These are phyloP conservation scores for Acomys russatus DNA, from an alignment of 2,797 vertebrate species.

Conservation along the genomic window DNA sequence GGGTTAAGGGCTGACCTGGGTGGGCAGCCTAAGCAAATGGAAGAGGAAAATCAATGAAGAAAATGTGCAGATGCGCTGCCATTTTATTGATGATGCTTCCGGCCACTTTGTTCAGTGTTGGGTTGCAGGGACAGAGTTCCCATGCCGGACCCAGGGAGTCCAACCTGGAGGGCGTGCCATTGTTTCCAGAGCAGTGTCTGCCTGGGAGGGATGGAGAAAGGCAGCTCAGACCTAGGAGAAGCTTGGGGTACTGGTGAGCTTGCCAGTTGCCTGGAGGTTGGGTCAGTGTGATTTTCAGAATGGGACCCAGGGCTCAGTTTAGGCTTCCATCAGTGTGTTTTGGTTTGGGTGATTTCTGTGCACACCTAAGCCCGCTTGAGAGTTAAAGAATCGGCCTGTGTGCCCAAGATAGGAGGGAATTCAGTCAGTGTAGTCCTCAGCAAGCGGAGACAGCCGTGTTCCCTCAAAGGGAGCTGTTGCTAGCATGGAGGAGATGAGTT, in stretches of 20 bases:
- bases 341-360: neutral
- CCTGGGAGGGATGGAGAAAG: slow-evolving; percentile 10
- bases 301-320: neutral
- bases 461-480: neutral
- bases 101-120: slow-evolving; percentile 85
- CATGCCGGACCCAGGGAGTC: neutral
- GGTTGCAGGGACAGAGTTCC: slow-evolving; percentile 57
- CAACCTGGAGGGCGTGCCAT: slow-evolving; percentile 43
- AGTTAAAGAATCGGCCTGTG: neutral
- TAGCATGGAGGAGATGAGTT: slow-evolving; percentile 30
- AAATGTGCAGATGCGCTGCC: slow-evolving; percentile 79
- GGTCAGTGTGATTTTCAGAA: slow-evolving; percentile 32
- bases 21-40: slow-evolving; percentile 69
- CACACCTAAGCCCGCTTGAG: neutral
- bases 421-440: neutral
- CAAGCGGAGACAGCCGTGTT: slow-evolving; percentile 24
- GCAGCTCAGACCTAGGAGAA: slow-evolving; percentile 5
- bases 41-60: slow-evolving; percentile 85
- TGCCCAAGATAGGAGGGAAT: neutral
- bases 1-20: slow-evolving; percentile 80
- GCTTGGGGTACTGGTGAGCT: neutral
- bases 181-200: slow-evolving; percentile 67
- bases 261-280: neutral
- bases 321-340: neutral
- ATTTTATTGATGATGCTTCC: slow-evolving; percentile 89